Percentiles rank a stretch among this genome's conserved stretches.
Conservation (phyloP, 1,140 invertebrate species). For the Hydropsyche tenuis region DNA sequence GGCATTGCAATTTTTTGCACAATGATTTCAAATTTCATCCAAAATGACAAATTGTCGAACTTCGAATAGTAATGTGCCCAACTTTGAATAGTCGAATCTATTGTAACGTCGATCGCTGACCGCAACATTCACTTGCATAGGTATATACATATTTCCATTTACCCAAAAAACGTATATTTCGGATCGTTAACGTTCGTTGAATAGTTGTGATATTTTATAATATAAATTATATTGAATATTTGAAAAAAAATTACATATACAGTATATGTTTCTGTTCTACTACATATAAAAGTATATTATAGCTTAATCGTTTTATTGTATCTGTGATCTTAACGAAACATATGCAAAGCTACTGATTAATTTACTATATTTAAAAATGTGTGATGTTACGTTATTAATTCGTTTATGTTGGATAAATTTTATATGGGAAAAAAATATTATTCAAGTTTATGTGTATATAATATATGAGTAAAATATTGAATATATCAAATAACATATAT, state of each 20-base stretch:
- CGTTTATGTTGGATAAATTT: slow-evolving; percentile 8
- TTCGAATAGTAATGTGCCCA: background rate
- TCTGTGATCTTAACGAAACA: slow-evolving; percentile 40
- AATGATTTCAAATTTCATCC: background rate
- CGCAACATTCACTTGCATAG: too few species aligned
- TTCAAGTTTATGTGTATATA: slow-evolving; percentile 9
- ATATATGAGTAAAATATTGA: background rate
- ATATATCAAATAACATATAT: slow-evolving; percentile 23
- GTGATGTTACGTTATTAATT: slow-evolving; percentile 3
- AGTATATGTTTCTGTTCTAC: background rate
- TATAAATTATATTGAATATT: slow-evolving; percentile 18
- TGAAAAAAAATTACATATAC: slow-evolving; percentile 15
- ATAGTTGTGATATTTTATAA: slow-evolving; percentile 45
- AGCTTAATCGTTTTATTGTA: slow-evolving; percentile 38
- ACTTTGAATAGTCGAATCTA: too few species aligned
- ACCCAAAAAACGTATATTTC: slow-evolving; percentile 2
- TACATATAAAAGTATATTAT: slow-evolving; percentile 2
- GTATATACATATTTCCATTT: background rate
- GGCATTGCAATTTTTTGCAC: background rate
- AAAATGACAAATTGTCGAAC: too few species aligned
- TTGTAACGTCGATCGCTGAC: too few species aligned
- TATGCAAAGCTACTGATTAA: slow-evolving; percentile 13
- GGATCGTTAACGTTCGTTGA: slow-evolving; percentile 35
- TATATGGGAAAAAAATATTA: slow-evolving; percentile 6
- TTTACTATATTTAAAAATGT: slow-evolving; percentile 7